phyloP scores from a whole-genome alignment of 1,140 invertebrate species.

The Choristoneura fumiferana region DNA sequence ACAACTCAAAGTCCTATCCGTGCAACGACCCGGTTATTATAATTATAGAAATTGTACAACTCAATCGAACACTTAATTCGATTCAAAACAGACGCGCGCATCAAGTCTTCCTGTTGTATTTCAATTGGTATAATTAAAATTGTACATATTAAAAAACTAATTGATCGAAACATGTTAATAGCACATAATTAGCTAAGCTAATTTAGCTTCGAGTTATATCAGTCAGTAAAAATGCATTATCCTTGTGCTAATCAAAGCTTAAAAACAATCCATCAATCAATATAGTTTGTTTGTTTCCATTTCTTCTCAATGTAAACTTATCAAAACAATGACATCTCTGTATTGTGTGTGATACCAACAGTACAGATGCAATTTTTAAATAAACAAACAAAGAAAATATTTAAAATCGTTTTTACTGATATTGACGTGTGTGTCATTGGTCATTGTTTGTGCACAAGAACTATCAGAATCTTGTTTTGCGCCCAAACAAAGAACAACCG shows the following conservation, averaged over 20 bases:
- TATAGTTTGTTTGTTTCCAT: no score
- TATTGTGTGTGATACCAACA: not conserved
- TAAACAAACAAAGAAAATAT: not conserved
- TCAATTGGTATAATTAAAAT: no score
- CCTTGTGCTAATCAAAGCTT: no score
- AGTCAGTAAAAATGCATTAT: no score
- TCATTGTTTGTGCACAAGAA: not conserved
- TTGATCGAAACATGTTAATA: no score
- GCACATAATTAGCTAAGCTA: no score
- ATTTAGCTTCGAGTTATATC: no score
- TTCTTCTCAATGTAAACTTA: no score
- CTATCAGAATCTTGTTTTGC: not conserved
- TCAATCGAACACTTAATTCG: slow-evolving; percentile 8
- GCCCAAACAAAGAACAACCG: not conserved
- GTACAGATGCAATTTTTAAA: slow-evolving; percentile 1
- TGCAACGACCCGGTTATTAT: not conserved
- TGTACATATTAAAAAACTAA: no score
- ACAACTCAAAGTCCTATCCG: slow-evolving; percentile 10
- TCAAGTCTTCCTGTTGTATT: not conserved
- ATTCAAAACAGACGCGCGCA: slow-evolving; percentile 6
- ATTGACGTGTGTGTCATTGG: slow-evolving; percentile 7
- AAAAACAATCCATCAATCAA: no score
- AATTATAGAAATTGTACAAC: slow-evolving; percentile 14
- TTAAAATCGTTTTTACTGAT: slow-evolving; percentile 2
- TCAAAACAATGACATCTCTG: no score